Base-by-base conservation (phyloP, 2,888 invertebrate genomes). In the Eristalinus aeneus region DNA sequence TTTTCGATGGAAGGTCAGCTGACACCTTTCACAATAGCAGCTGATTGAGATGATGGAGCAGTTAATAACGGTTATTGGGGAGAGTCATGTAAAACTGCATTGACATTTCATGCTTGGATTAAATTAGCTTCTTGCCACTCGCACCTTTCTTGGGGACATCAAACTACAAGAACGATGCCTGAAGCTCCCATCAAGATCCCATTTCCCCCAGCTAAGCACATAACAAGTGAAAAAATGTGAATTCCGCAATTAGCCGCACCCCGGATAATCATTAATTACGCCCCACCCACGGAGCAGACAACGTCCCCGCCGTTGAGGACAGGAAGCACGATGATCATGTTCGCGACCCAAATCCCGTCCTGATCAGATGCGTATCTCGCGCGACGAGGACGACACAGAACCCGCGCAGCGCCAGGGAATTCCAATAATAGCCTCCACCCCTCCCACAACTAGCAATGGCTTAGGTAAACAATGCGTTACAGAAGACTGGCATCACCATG, bases 191-290 rank as follows among this genome's bases (percentile, higher is more conserved):
- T 16, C 46, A 27, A 60, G 46, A 68, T 53, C 67, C 6, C 10
- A 32, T 3, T 27, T 27, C 36, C 46, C 27, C 53, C 12, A 53
- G 11, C 56, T 54, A 46, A 46, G 58, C 69, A 56, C 46, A 64
- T n/a, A 22, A 56, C 64, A 56, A 77, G 71, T 71, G 64, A 56
- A 32, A 64, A 71, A 69, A 64, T 64, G 71, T 32, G 56, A 77
- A 77, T 64, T 63, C 65, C 54, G 20, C 72, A 84, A 84, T 79
- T 79, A 79, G 79, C 75, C 61, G 53, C 74, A 80, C 71, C 75
- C 67, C 54, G 65, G 74, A 39, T 61, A 67, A 77, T 77, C 69
- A 54, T 16, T 64, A 54, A 60, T 64, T 60, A n/a, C 68, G 11
- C 69, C 68, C 73, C 83, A 74, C 68, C 83, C 78, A 69, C 78